Percentiles rank a stretch among this genome's conserved stretches.
Conservation (phyloP, 2,888 invertebrate genomes). For the Drosophila leonis region DNA sequence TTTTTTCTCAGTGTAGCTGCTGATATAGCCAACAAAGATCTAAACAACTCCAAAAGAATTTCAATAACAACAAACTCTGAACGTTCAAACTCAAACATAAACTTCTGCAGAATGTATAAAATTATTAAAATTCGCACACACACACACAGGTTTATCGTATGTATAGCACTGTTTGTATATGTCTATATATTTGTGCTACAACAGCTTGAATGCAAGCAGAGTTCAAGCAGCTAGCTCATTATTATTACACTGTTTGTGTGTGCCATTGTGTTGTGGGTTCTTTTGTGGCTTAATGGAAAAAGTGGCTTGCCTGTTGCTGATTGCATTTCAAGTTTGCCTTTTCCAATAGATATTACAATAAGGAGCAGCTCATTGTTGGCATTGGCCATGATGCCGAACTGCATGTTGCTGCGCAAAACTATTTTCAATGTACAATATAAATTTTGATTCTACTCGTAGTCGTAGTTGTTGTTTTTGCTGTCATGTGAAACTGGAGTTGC, state of each 20-base stretch:
- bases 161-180: neutral
- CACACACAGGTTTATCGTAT: neutral
- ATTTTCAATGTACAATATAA: neutral
- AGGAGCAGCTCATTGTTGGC: constrained; percentile 46
- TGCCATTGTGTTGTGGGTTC: constrained; percentile 11
- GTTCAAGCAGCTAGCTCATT: constrained; percentile 42
- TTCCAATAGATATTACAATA: constrained; percentile 58
- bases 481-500: neutral
- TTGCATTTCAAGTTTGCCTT: constrained; percentile 53
- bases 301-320: constrained; percentile 42
- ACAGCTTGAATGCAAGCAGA: constrained; percentile 20
- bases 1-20: neutral
- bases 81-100: constrained; percentile 1
- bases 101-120: neutral
- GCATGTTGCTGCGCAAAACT: neutral
- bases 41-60: neutral
- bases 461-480: neutral
- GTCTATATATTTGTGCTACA: neutral
- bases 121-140: constrained; percentile 6
- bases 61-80: neutral
- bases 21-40: neutral
- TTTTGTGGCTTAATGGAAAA: constrained; percentile 65
- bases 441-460: neutral
- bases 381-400: constrained; percentile 23
- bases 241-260: constrained; percentile 25